Conservation (phyloP, 37 sponge, comb jelly and placozoan genomes). For the Cliona cf. orientalis region DNA sequence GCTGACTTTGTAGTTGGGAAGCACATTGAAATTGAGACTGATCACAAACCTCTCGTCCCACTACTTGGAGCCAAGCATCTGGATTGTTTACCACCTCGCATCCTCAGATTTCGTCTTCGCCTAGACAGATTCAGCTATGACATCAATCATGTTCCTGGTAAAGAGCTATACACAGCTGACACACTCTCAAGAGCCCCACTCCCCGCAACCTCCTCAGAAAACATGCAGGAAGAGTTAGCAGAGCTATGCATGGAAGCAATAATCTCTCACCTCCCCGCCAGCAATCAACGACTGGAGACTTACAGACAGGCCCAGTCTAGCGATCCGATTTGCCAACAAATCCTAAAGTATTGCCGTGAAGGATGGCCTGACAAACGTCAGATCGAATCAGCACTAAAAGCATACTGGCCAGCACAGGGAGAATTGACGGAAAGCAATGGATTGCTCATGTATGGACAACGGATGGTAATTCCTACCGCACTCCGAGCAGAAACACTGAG, state of each 20-base stretch:
- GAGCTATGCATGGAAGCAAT: background rate
- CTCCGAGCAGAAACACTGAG: background rate
- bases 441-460: background rate
- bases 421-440: conserved; percentile 1
- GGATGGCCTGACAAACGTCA: conserved; percentile 3
- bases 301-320: conserved; percentile 9
- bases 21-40: conserved; percentile 44
- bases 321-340: conserved; percentile 29
- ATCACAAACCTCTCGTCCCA: conserved; percentile 68
- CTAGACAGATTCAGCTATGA: conserved; percentile 30
- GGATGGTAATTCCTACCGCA: conserved; percentile 3
- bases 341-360: conserved; percentile 25
- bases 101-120: conserved; percentile 42
- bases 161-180: conserved; percentile 32
- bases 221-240: conserved; percentile 2
- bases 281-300: conserved; percentile 7
- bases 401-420: background rate
- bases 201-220: background rate
- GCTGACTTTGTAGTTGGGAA: conserved; percentile 16
- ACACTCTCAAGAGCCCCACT: conserved; percentile 30
- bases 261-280: conserved; percentile 8
- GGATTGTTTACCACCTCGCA: conserved; percentile 40
- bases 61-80: conserved; percentile 15
- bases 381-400: background rate
- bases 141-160: conserved; percentile 38